phyloP scores from a whole-genome alignment of 2,888 invertebrate genomes.

The Cremastobaeus sp. region DNA sequence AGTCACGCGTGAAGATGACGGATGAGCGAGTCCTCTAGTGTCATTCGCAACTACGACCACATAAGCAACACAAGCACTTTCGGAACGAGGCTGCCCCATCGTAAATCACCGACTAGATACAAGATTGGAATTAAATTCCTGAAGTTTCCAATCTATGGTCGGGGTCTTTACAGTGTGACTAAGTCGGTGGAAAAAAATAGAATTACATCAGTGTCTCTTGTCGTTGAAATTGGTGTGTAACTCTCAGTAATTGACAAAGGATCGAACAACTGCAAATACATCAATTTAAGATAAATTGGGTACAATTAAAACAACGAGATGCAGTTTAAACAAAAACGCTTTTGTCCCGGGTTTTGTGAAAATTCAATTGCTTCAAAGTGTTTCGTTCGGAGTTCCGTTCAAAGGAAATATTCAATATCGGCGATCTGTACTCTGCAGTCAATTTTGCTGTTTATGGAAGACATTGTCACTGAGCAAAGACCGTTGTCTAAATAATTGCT shows the following conservation, averaged over 20 bases:
- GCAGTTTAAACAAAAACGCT: not conserved
- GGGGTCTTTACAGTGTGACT: constrained; percentile 40
- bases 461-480: too few species aligned
- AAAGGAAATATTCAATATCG: too few species aligned
- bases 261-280: constrained; percentile 18
- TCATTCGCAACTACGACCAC: constrained; percentile 55
- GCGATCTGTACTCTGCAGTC: too few species aligned
- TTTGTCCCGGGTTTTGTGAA: too few species aligned
- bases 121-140: constrained; percentile 59
- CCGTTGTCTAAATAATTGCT: too few species aligned
- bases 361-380: too few species aligned
- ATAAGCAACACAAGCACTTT: constrained; percentile 51
- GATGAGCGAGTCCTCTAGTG: constrained; percentile 56
- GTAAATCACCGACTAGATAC: constrained; percentile 57
- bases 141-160: constrained; percentile 31
- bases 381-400: too few species aligned
- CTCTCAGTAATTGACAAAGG: constrained; percentile 39
- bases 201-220: constrained; percentile 43
- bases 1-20: constrained; percentile 61
- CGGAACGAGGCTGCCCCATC: constrained; percentile 53
- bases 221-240: constrained; percentile 44
- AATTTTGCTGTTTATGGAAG: too few species aligned
- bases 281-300: constrained; percentile 17
- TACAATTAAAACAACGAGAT: constrained; percentile 17
- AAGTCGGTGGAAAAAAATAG: constrained; percentile 32